These are phyloP conservation scores for Pseudeuparius sepicola DNA, from an alignment of 2,888 invertebrate genomes.

Conservation along the genomic window DNA sequence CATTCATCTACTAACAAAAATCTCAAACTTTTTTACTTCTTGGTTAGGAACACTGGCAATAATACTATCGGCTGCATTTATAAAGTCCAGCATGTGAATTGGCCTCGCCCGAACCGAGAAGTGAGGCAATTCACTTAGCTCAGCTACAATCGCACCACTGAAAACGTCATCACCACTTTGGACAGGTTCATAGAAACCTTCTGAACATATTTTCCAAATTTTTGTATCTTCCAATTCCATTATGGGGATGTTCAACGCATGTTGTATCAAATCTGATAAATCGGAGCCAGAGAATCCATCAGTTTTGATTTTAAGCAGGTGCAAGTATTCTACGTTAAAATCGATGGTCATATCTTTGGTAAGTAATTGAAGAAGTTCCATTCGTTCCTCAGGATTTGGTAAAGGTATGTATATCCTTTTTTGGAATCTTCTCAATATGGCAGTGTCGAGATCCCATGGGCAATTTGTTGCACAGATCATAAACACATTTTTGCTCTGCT, in stretches of 20 bases:
- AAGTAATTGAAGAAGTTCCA: slow-evolving; percentile 30
- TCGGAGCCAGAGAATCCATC: slow-evolving; percentile 48
- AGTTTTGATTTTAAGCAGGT: slow-evolving; percentile 37
- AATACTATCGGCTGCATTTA: slow-evolving; percentile 28
- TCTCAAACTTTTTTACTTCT: slow-evolving; percentile 29
- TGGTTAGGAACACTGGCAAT: slow-evolving; percentile 28
- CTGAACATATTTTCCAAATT: slow-evolving; percentile 35
- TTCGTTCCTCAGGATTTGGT: slow-evolving; percentile 35
- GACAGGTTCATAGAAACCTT: slow-evolving; percentile 17
- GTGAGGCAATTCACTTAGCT: slow-evolving; percentile 28
- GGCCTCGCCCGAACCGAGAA: slow-evolving; percentile 30
- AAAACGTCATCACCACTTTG: no score
- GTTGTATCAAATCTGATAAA: slow-evolving; percentile 39
- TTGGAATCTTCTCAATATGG: slow-evolving; percentile 48
- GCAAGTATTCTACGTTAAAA: slow-evolving; percentile 16
- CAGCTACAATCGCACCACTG: no score
- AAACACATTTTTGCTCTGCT: slow-evolving; percentile 32
- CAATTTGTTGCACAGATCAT: slow-evolving; percentile 50
- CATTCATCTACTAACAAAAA: no score
- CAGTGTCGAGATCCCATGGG: slow-evolving; percentile 52
- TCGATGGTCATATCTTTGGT: slow-evolving; percentile 27
- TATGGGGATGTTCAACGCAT: slow-evolving; percentile 35
- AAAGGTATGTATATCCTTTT: slow-evolving; percentile 45
- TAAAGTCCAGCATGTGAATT: slow-evolving; percentile 30
- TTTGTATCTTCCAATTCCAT: slow-evolving; percentile 39